Evolutionary conservation across 2,888 invertebrate species (phyloP).

Genomic region (Habroteleia sp.): DNA sequence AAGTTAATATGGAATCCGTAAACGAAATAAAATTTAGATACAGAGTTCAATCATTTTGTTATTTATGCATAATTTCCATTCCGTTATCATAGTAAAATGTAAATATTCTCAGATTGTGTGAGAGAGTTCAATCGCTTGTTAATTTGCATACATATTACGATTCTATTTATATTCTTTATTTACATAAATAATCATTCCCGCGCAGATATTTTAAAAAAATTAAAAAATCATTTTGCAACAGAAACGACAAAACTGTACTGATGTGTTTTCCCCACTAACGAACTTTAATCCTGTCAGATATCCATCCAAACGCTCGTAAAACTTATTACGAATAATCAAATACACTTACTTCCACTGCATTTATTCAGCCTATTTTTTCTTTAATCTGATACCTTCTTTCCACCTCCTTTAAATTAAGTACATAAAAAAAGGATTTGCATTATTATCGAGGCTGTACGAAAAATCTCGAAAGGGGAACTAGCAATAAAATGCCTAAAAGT

Average conservation of each 20-base stretch:
- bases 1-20: too few species aligned
- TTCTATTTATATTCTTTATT: background rate
- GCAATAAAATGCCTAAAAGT: too few species aligned
- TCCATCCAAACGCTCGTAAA: constrained; percentile 16
- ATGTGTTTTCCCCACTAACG: constrained; percentile 39
- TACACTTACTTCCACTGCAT: background rate
- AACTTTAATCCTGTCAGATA: constrained; percentile 20
- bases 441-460: too few species aligned
- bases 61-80: constrained; percentile 1
- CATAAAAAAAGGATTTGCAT: constrained; percentile 30
- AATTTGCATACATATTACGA: constrained; percentile 17
- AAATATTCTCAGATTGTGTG: constrained; percentile 19
- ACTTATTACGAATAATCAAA: constrained; percentile 16
- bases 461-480: too few species aligned
- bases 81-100: background rate
- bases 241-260: constrained; percentile 10
- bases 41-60: too few species aligned
- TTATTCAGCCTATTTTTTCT: constrained; percentile 11
- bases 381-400: constrained; percentile 10
- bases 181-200: constrained; percentile 6
- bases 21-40: too few species aligned
- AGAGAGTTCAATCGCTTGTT: constrained; percentile 16
- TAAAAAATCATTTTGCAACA: constrained; percentile 5
- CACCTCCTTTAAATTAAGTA: constrained; percentile 19
- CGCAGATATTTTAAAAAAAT: constrained; percentile 2